A percentile compares a stretch with the other conserved stretches of the same genome.
Conservation (phyloP, 2,797 vertebrate species). For the Lutjanus campechanus region DNA sequence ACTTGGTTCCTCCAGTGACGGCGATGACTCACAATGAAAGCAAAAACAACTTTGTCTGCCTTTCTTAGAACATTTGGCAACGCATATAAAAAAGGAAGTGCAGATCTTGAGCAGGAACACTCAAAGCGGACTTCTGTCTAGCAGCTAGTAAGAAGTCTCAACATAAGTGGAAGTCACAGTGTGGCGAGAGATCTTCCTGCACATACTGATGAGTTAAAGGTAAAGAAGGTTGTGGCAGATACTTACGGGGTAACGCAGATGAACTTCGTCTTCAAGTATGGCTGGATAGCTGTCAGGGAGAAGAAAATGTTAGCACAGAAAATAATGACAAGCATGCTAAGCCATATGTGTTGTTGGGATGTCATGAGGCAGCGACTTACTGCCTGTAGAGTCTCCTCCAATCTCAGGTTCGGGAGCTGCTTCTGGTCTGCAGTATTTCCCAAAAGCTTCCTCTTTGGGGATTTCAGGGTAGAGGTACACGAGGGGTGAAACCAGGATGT, state of each 20-base stretch:
- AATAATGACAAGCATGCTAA: conserved; percentile 89
- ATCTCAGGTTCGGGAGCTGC: conserved; percentile 92
- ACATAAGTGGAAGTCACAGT: background rate
- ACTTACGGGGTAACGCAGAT: conserved; percentile 99
- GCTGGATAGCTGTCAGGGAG: conserved; percentile 88
- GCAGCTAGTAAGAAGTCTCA: background rate
- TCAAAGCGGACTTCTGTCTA: background rate
- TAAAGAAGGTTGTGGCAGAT: conserved; percentile 35
- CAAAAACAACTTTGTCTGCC: conserved; percentile 16
- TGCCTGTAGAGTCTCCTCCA: conserved; percentile 91
- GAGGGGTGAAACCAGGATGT: conserved; percentile 97
- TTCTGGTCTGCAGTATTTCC: conserved; percentile 97
- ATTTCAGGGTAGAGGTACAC: conserved; percentile 98
- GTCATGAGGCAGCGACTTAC: conserved; percentile 80
- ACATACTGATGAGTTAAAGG: conserved; percentile 8
- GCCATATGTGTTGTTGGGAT: background rate
- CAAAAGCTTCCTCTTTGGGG: conserved; percentile 98
- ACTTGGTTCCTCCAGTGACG: conserved; percentile 5
- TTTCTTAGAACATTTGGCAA: conserved; percentile 35
- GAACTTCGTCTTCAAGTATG: conserved; percentile 99
- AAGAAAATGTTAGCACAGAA: background rate
- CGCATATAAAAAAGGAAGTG: conserved; percentile 18
- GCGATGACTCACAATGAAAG: conserved; percentile 24
- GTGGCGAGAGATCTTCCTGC: background rate
- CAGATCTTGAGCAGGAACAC: conserved; percentile 6